A percentile compares a stretch with the other conserved stretches of the same genome.
These are phyloP conservation scores for Allobates femoralis DNA, from an alignment of 2,797 vertebrate species.

Conservation along the genomic window DNA sequence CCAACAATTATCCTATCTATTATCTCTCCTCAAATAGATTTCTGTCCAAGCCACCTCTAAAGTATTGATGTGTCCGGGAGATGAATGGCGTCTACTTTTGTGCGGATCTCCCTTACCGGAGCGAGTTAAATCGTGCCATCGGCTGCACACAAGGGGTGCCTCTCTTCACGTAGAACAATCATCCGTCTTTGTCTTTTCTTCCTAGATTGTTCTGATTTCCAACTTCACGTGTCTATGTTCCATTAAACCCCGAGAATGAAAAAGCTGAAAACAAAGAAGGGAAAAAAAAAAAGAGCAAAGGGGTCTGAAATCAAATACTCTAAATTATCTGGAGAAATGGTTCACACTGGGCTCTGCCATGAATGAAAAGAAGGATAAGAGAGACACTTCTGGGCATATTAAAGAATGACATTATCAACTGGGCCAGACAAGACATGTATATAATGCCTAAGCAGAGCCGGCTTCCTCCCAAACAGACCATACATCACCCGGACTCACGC, in stretches of 20 bases:
- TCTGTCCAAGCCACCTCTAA: conserved; percentile 53
- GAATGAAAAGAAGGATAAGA: conserved; percentile 60
- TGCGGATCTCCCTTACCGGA: conserved; percentile 52
- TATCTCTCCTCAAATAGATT: conserved; percentile 50
- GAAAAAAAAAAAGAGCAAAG: conserved; percentile 25
- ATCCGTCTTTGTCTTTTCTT: conserved; percentile 61
- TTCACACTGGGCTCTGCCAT: conserved; percentile 48
- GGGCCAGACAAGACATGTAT: conserved; percentile 64
- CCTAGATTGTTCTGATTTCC: conserved; percentile 61
- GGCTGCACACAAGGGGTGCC: conserved; percentile 59
- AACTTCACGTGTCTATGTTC: conserved; percentile 57
- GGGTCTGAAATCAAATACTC: conserved; percentile 51
- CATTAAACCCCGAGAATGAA: conserved; percentile 60
- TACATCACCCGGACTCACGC: conserved; percentile 55
- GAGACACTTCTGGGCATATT: conserved; percentile 62
- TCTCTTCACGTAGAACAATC: conserved; percentile 58
- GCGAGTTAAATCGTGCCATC: conserved; percentile 56
- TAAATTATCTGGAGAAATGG: conserved; percentile 61
- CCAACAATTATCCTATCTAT: conserved; percentile 50
- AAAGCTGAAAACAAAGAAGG: conserved; percentile 54
- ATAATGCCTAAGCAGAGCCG: conserved; percentile 61
- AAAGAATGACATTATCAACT: conserved; percentile 62
- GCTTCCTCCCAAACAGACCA: conserved; percentile 58
- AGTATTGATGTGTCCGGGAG: conserved; percentile 55
- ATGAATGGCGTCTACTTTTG: conserved; percentile 51